Evolutionary conservation across 2,797 vertebrate genomes (phyloP).

Genomic region (Ctenopoma kingsleyae): DNA sequence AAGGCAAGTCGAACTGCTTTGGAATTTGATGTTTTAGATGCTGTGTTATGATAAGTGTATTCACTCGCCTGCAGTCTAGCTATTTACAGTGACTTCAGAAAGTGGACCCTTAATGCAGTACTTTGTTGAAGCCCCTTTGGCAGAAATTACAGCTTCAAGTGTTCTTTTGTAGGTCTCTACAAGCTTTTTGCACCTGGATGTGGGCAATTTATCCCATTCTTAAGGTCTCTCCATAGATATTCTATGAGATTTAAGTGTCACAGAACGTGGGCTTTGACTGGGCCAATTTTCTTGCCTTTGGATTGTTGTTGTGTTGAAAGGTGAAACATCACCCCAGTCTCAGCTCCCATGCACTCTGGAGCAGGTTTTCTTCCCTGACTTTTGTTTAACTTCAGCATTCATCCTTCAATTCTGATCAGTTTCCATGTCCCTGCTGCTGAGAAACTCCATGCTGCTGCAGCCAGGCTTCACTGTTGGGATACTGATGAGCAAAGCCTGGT

Average conservation of each 20-base stretch:
- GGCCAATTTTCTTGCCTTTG: not conserved
- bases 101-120: not conserved
- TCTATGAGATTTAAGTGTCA: not conserved
- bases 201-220: not conserved
- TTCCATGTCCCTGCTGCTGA: not conserved
- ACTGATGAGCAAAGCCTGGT: not conserved
- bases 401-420: not conserved
- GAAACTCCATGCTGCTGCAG: not conserved
- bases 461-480: not conserved
- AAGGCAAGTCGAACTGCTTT: slow-evolving; percentile 7
- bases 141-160: not conserved
- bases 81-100: not conserved
- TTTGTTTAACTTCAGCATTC: not conserved
- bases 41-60: slow-evolving; percentile 9
- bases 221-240: not conserved
- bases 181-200: not conserved
- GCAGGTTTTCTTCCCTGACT: not conserved
- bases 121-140: not conserved
- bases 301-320: not conserved
- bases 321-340: not conserved
- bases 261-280: not conserved
- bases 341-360: not conserved
- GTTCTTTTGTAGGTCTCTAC: not conserved
- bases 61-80: not conserved
- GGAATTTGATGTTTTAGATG: slow-evolving; percentile 12